Conservation (phyloP, 2,113 vertebrate species). For the Ascaphus truei region DNA sequence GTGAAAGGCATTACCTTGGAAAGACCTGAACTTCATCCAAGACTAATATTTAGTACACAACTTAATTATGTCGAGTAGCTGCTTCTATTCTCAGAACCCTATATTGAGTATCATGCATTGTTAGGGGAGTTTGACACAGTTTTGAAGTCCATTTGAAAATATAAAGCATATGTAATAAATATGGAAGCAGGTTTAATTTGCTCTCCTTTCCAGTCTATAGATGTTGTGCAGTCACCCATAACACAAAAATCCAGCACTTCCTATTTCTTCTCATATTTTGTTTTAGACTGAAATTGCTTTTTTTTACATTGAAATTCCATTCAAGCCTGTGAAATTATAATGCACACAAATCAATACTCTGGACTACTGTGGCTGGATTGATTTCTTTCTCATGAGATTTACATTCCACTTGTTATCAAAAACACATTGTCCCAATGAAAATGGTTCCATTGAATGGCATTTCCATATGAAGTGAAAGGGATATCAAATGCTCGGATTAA, state of each 20-base stretch:
- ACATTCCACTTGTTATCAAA: constrained; percentile 63
- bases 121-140: no score
- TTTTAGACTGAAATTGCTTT: constrained; percentile 7
- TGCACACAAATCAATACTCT: constrained; percentile 54
- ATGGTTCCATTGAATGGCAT: constrained; percentile 58
- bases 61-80: no score
- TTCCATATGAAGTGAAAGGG: constrained; percentile 63
- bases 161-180: background rate
- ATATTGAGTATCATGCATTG: no score
- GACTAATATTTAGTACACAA: no score
- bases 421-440: constrained; percentile 63
- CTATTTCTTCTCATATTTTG: constrained; percentile 5
- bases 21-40: no score
- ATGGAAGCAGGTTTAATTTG: background rate
- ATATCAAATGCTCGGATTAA: constrained; percentile 59
- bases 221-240: background rate
- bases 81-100: no score
- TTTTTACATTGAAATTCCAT: constrained; percentile 45
- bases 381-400: constrained; percentile 67
- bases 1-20: no score
- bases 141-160: background rate
- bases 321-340: constrained; percentile 58
- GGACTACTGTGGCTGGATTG: constrained; percentile 57
- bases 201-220: no score
- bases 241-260: background rate